These are phyloP conservation scores for Lasioglossum baleicum DNA, from an alignment of 1,140 invertebrate species.

Conservation along the genomic window DNA sequence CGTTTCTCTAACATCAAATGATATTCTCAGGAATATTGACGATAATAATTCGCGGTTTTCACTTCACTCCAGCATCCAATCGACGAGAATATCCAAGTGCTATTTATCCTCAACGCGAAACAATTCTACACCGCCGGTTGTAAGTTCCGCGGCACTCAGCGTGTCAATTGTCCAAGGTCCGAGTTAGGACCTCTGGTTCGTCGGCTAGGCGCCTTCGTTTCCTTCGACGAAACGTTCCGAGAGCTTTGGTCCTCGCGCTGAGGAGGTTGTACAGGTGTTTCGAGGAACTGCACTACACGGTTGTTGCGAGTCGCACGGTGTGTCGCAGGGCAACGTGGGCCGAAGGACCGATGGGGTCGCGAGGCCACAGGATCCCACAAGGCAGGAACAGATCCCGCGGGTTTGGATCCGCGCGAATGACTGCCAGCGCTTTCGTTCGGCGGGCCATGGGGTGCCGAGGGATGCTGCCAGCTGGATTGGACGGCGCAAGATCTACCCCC, in stretches of 20 bases:
- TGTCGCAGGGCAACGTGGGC: slow-evolving; percentile 11
- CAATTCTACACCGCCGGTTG: too few relatives aligned
- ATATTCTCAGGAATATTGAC: too few relatives aligned
- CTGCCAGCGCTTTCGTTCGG: slow-evolving; percentile 69
- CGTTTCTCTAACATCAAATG: too few relatives aligned
- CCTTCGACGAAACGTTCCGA: slow-evolving; percentile 8
- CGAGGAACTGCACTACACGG: neutral
- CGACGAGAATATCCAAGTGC: too few relatives aligned
- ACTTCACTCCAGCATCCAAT: too few relatives aligned
- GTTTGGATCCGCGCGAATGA: slow-evolving; percentile 76
- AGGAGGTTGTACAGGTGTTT: neutral
- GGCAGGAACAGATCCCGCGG: slow-evolving; percentile 67
- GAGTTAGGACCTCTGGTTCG: neutral
- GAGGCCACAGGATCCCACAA: slow-evolving; percentile 24
- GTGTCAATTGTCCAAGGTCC: neutral
- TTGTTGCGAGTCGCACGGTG: too few relatives aligned
- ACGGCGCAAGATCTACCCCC: slow-evolving; percentile 78
- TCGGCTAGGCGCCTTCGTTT: neutral
- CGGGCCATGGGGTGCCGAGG: slow-evolving; percentile 65
- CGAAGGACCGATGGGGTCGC: neutral
- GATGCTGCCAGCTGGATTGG: slow-evolving; percentile 77
- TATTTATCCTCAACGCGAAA: too few relatives aligned
- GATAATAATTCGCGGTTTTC: too few relatives aligned
- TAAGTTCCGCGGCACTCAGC: too few relatives aligned
- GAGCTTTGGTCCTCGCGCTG: too few relatives aligned